phyloP scores from a whole-genome alignment of 1,140 invertebrate genomes.

The Mesaphorura yosii region DNA sequence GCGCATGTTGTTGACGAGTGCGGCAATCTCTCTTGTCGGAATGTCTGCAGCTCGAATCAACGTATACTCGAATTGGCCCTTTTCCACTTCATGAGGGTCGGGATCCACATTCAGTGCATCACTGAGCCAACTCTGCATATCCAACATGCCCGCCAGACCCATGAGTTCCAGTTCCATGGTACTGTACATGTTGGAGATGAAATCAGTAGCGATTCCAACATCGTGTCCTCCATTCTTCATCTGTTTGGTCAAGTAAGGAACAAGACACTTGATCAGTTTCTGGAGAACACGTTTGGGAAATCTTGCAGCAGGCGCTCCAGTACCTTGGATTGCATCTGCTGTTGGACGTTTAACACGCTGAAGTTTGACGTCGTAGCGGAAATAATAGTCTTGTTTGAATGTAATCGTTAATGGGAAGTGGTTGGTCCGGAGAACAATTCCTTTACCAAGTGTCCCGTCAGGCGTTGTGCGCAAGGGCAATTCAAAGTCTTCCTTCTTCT shows the following conservation, averaged over 20 bases:
- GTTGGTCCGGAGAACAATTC: background rate
- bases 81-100: background rate
- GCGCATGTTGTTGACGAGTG: background rate
- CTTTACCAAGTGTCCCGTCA: background rate
- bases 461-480: background rate
- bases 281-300: background rate
- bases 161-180: slow-evolving; percentile 3
- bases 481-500: background rate
- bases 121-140: background rate
- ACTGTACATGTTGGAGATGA: slow-evolving; percentile 4
- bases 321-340: background rate
- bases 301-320: no score
- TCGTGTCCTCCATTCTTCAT: background rate
- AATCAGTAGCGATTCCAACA: slow-evolving; percentile 8
- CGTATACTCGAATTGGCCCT: background rate
- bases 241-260: no score
- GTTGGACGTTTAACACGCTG: background rate
- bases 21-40: background rate
- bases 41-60: background rate
- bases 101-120: background rate
- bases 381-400: background rate
- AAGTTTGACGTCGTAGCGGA: background rate
- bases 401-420: background rate
- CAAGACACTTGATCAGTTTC: background rate
- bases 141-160: no score